phyloP scores from a whole-genome alignment of 2,888 invertebrate genomes.

The Bellardia bayeri region DNA sequence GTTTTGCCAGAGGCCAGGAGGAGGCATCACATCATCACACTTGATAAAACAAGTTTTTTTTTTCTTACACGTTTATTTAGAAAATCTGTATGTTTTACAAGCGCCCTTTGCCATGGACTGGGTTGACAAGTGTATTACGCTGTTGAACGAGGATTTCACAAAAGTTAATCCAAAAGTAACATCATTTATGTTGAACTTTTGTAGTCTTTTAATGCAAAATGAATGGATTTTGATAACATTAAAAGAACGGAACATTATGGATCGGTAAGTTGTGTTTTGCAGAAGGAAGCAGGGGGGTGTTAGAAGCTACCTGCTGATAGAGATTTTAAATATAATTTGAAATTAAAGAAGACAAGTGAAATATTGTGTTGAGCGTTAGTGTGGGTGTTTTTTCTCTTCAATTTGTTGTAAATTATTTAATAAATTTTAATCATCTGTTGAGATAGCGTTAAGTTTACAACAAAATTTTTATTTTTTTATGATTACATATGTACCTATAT shows the following conservation, averaged over 20 bases:
- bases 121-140: slow-evolving; percentile 83
- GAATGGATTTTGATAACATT: slow-evolving; percentile 87
- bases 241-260: slow-evolving; percentile 82
- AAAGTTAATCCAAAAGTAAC: slow-evolving; percentile 84
- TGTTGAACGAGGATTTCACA: slow-evolving; percentile 81
- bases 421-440: too few species aligned
- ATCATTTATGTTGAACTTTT: slow-evolving; percentile 88
- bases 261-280: slow-evolving; percentile 76
- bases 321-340: not conserved
- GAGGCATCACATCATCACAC: not conserved
- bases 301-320: not conserved
- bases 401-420: too few species aligned
- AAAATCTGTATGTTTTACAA: slow-evolving; percentile 81
- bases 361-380: too few species aligned
- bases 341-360: too few species aligned
- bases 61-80: slow-evolving; percentile 75
- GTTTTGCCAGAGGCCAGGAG: not conserved
- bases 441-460: too few species aligned
- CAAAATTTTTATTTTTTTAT: too few species aligned
- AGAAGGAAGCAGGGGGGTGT: not conserved
- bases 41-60: not conserved
- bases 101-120: slow-evolving; percentile 83
- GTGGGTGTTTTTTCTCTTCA: too few species aligned
- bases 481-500: too few species aligned
- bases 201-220: slow-evolving; percentile 86